Percentiles rank a stretch among this genome's conserved stretches.
phyloP scores from a whole-genome alignment of 2,888 invertebrate genomes.

The Protodeltote pygarga region DNA sequence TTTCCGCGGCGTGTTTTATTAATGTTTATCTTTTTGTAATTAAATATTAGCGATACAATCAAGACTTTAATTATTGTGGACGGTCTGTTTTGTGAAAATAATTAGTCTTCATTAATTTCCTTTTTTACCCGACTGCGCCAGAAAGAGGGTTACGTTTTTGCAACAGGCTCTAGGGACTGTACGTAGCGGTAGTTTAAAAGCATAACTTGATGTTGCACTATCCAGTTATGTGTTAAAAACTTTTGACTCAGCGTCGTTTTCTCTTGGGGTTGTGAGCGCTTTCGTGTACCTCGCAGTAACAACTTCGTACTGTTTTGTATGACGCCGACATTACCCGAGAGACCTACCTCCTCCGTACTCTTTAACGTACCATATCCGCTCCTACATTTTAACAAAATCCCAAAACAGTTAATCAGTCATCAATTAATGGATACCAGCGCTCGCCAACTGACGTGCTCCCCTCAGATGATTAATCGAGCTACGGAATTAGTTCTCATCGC shows the following conservation, averaged over 20 bases:
- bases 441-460: slow-evolving; percentile 46
- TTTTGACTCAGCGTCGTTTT: slow-evolving; percentile 22
- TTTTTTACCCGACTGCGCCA: no score
- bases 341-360: slow-evolving; percentile 17
- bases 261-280: slow-evolving; percentile 40
- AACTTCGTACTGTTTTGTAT: slow-evolving; percentile 29
- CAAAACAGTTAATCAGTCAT: slow-evolving; percentile 52
- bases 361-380: slow-evolving; percentile 17
- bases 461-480: slow-evolving; percentile 50
- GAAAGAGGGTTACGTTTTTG: no score
- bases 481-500: slow-evolving; percentile 45
- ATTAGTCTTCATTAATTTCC: no score
- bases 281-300: slow-evolving; percentile 37
- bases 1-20: slow-evolving; percentile 4
- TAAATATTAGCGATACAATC: slow-evolving; percentile 28
- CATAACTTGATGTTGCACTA: no score
- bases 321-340: slow-evolving; percentile 26
- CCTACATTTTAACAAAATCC: slow-evolving; percentile 26
- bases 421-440: slow-evolving; percentile 42
- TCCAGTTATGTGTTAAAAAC: slow-evolving; percentile 29
- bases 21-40: slow-evolving; percentile 17
- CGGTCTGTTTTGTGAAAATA: no score
- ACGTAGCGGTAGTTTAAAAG: no score
- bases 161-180: no score
- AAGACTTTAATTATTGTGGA: no score